Percentiles rank a stretch among this genome's conserved stretches.
phyloP scores from a whole-genome alignment of 2,888 invertebrate genomes.

The Pseudococcus jackbeardsleyi region DNA sequence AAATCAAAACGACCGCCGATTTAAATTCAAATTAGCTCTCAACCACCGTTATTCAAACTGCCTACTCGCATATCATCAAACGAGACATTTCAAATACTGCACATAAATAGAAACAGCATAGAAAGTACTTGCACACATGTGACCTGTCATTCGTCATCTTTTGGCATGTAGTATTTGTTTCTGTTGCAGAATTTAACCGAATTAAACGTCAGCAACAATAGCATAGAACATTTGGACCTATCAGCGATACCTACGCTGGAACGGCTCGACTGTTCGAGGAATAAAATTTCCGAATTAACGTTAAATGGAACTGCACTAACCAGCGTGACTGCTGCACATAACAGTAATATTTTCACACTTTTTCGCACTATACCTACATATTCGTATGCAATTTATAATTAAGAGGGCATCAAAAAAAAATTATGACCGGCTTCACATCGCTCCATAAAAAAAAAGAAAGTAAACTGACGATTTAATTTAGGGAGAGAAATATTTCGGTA shows the following conservation, averaged over 20 bases:
- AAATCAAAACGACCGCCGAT: neutral
- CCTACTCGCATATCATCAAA: neutral
- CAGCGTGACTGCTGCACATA: constrained; percentile 85
- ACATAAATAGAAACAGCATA: neutral
- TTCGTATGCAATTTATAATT: neutral
- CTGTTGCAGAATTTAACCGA: constrained; percentile 81
- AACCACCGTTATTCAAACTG: neutral
- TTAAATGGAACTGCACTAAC: constrained; percentile 83
- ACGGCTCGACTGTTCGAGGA: constrained; percentile 83
- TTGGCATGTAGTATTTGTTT: constrained; percentile 61
- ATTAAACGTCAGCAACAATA: constrained; percentile 86
- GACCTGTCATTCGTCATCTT: neutral
- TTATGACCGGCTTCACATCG: neutral
- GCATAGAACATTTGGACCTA: constrained; percentile 85
- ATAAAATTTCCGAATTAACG: constrained; percentile 81
- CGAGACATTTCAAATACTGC: neutral
- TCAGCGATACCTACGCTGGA: constrained; percentile 84
- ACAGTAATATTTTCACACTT: constrained; percentile 74
- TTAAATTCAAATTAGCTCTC: neutral
- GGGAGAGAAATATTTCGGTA: neutral
- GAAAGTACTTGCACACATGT: neutral
- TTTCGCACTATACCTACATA: neutral
- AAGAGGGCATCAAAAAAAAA: neutral
- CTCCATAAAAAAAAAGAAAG: constrained; percentile 15
- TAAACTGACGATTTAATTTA: neutral